Base-by-base conservation (phyloP, 2,888 invertebrate genomes). In the Aphrophora alni region DNA sequence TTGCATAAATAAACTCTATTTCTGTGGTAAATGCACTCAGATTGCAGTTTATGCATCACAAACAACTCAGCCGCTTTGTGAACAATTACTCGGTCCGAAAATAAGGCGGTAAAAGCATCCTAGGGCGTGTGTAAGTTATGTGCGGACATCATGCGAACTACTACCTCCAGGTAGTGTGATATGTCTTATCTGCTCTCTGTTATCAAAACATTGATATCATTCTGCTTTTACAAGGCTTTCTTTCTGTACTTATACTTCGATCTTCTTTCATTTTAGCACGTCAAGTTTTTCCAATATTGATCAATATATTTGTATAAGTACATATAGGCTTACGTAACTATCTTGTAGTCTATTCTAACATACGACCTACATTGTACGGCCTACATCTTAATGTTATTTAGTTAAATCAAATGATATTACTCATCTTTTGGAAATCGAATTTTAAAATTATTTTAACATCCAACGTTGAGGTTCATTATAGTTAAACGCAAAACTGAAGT, bases 71-170 rank as follows among this genome's bases (percentile, higher is more conserved):
- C 44, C 59, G 59, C 59, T 21, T 59, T 59, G 59, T 59, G 59
- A 59, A 59, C 59, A 59, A 59, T 59, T 59, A 59, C 59, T 21
- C 21, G 21, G 21, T 59, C 59, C 59, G 59, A 59, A 59, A 59
- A 59, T 59, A 59, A 59, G 59, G 59, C 59, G 59, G 59, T 59
- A 59, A 59, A 59, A 59, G 59, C 59, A 59, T 21, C 59, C 59
- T 10, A 59, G 59, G 59, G 59, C 21, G 59, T 21, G 21, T 59
- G 12, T 59, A 59, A 59, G 59, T 59, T 59, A 59, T 59, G 59
- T 59, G 59, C 59, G 21, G 59, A 0, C 59, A 59, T n/a, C 59
- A 59, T 59, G 59, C 59, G 21, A 59, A 21, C 59, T 21, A 21
- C 59, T 21, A 59, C 59, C 21, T n/a, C 59, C 59, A 59, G 59